Conservation (phyloP, 2,797 vertebrate genomes). For the Chelon auratus region DNA sequence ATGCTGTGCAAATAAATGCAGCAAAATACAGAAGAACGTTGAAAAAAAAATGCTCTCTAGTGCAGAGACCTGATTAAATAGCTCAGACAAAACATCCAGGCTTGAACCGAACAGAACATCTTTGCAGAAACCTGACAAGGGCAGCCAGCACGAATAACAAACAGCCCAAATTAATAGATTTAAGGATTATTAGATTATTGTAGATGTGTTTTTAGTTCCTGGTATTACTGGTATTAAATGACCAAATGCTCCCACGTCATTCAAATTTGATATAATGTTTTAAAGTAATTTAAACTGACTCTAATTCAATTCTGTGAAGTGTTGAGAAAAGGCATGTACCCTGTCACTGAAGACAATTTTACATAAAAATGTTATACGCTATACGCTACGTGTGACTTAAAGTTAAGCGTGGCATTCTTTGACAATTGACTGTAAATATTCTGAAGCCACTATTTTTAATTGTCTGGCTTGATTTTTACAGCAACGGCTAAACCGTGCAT, state of each 20-base stretch:
- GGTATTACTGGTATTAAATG: constrained; percentile 5
- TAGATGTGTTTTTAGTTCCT: constrained; percentile 26
- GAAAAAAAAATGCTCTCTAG: not conserved
- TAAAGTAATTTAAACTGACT: constrained; percentile 28
- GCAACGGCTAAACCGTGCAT: constrained; percentile 14
- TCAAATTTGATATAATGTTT: constrained; percentile 29
- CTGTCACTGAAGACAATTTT: not conserved
- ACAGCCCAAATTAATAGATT: constrained; percentile 14
- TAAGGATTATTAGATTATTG: constrained; percentile 35
- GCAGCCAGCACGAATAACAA: not conserved
- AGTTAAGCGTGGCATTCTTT: not conserved
- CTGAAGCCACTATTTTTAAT: not conserved
- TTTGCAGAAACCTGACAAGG: not conserved
- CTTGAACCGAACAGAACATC: not conserved
- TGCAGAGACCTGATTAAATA: no score
- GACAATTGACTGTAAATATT: not conserved
- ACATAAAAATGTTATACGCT: not conserved
- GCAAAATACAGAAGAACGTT: not conserved
- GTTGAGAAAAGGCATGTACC: constrained; percentile 11
- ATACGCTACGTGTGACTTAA: not conserved
- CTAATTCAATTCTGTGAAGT: constrained; percentile 28
- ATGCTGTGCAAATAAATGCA: not conserved
- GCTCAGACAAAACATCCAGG: no score
- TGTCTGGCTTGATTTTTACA: constrained; percentile 23
- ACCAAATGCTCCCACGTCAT: constrained; percentile 29